Percentiles rank a stretch among this genome's conserved stretches.
Evolutionary conservation across 2,113 vertebrate species (phyloP).

Genomic region (Thalassoma bifasciatum): DNA sequence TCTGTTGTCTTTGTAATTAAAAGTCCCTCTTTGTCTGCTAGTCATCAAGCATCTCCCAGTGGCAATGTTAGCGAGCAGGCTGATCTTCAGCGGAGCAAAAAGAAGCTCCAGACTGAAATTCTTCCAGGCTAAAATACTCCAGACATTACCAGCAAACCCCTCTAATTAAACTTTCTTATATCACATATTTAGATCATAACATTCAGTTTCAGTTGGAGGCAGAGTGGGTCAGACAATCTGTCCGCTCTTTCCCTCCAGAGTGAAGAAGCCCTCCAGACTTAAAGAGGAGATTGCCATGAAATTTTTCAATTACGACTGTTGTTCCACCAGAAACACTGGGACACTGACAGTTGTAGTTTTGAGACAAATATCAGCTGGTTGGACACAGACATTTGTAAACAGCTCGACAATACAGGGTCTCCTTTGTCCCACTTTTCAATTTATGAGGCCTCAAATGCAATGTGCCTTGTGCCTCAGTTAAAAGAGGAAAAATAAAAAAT

Average conservation of each 20-base stretch:
- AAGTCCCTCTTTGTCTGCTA: constrained; percentile 70
- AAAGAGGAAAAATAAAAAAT: no score
- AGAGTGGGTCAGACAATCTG: background rate
- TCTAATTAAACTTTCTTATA: background rate
- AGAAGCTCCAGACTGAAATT: constrained; percentile 38
- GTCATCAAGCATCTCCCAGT: constrained; percentile 70
- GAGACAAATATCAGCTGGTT: constrained; percentile 3
- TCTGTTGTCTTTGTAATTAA: constrained; percentile 80
- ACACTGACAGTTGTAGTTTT: constrained; percentile 7
- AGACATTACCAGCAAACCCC: background rate
- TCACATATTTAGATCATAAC: constrained; percentile 4
- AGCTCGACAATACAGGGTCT: background rate
- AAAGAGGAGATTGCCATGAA: background rate
- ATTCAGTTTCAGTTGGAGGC: background rate
- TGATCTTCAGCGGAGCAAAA: constrained; percentile 61
- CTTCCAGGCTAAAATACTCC: constrained; percentile 39
- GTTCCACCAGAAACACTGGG: background rate
- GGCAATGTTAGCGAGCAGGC: constrained; percentile 55
- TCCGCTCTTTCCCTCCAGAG: background rate
- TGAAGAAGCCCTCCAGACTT: no score
- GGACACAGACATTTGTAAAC: background rate
- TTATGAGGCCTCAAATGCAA: no score
- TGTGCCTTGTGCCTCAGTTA: no score
- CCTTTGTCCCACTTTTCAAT: no score
- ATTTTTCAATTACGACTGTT: background rate